Conservation (phyloP, 2,797 vertebrate species). For the Falco biarmicus region DNA sequence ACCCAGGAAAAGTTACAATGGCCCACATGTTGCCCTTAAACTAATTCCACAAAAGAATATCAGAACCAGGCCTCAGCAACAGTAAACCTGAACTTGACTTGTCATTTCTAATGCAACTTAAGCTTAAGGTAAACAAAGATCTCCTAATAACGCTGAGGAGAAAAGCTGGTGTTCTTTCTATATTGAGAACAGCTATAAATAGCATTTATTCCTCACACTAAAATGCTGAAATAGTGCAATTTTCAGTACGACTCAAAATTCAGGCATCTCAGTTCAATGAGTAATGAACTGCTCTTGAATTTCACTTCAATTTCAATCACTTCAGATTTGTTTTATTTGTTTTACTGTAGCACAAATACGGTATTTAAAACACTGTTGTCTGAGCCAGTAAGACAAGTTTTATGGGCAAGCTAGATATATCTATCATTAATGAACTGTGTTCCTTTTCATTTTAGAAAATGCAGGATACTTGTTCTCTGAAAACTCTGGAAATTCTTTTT, state of each 20-base stretch:
- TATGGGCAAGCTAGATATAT: not conserved
- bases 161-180: fast-evolving
- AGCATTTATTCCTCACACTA: not conserved
- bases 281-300: not conserved
- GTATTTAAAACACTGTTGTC: not conserved
- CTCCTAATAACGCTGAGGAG: not conserved
- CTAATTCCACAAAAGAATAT: not conserved
- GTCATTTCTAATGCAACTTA: not conserved
- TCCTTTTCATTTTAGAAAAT: not conserved
- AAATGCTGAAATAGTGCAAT: not conserved
- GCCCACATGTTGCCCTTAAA: not conserved
- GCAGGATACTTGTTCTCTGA: not conserved
- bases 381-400: not conserved
- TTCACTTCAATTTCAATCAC: not conserved
- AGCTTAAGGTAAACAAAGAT: not conserved
- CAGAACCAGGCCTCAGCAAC: not conserved
- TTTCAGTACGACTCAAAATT: not conserved
- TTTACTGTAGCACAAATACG: not conserved
- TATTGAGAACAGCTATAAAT: not conserved
- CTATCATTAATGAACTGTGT: not conserved
- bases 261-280: not conserved
- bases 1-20: not conserved
- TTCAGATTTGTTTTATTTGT: not conserved
- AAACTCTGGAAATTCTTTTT: not conserved
- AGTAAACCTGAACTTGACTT: not conserved